Evolutionary conservation across 2,888 invertebrate species (phyloP).

Genomic region (Apodemia zela): DNA sequence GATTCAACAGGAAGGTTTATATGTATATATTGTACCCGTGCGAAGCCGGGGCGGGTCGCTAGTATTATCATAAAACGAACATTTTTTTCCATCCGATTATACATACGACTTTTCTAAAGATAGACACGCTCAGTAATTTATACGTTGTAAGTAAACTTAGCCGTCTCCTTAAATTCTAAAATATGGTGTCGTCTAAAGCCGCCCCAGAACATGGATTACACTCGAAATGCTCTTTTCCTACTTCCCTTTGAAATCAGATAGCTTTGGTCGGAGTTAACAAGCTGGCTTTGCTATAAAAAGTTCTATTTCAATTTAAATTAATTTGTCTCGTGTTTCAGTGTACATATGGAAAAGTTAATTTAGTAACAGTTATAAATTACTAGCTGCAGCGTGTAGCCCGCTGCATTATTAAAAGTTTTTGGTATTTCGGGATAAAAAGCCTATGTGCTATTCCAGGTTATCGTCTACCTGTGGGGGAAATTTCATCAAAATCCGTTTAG

Average conservation of each 20-base stretch:
- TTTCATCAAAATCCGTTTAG: too few relatives aligned
- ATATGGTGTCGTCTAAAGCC: slow-evolving; percentile 8
- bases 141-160: slow-evolving; percentile 1
- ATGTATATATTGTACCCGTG: too few relatives aligned
- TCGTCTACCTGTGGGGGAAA: too few relatives aligned
- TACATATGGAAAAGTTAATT: too few relatives aligned
- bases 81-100: neutral
- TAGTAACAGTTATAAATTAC: neutral
- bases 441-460: too few relatives aligned
- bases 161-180: slow-evolving; percentile 12
- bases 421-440: too few relatives aligned
- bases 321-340: neutral
- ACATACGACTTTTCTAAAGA: neutral
- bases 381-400: too few relatives aligned
- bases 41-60: too few relatives aligned
- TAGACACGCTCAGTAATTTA: slow-evolving; percentile 5
- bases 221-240: slow-evolving; percentile 2
- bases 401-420: too few relatives aligned
- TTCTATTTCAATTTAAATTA: slow-evolving; percentile 1
- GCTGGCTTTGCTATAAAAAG: neutral
- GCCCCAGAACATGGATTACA: slow-evolving; percentile 1
- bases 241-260: slow-evolving; percentile 6
- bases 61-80: too few relatives aligned
- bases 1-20: too few relatives aligned
- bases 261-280: neutral